Percentiles rank a stretch among this genome's conserved stretches.
These are phyloP conservation scores for Drosophila robusta DNA, from an alignment of 2,888 invertebrate genomes.

Conservation along the genomic window DNA sequence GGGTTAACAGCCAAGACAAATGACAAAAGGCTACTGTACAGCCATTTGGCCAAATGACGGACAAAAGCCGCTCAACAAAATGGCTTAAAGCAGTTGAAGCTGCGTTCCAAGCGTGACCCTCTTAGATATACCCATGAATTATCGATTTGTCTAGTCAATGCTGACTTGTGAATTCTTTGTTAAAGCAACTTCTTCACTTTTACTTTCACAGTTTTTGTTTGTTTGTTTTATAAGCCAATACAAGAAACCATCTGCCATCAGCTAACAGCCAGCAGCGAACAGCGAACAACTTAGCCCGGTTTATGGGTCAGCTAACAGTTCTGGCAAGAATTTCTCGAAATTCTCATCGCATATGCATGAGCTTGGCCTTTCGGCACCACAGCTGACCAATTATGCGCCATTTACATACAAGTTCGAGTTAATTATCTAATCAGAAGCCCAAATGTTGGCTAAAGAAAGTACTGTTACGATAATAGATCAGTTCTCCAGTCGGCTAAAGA, in stretches of 20 bases:
- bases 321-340: slow-evolving; percentile 48
- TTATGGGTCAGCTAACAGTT: slow-evolving; percentile 72
- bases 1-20: slow-evolving; percentile 64
- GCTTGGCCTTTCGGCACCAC: slow-evolving; percentile 23
- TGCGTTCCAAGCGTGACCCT: slow-evolving; percentile 51
- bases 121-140: slow-evolving; percentile 55
- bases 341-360: slow-evolving; percentile 72
- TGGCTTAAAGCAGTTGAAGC: slow-evolving; percentile 1
- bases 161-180: slow-evolving; percentile 55
- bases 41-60: slow-evolving; percentile 37
- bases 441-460: slow-evolving; percentile 39
- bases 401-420: slow-evolving; percentile 42
- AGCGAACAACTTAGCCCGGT: neutral
- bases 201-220: slow-evolving; percentile 52
- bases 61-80: slow-evolving; percentile 20
- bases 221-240: slow-evolving; percentile 40
- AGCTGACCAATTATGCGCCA: slow-evolving; percentile 55
- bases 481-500: slow-evolving; percentile 13
- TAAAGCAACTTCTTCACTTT: slow-evolving; percentile 58
- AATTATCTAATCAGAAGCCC: slow-evolving; percentile 55
- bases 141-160: slow-evolving; percentile 52
- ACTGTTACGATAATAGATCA: slow-evolving; percentile 67
- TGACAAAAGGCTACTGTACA: slow-evolving; percentile 77
- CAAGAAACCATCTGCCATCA: slow-evolving; percentile 19
- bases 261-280: slow-evolving; percentile 1